These are phyloP conservation scores for Pangasianodon gigas DNA, from an alignment of 2,113 vertebrate species.

Conservation along the genomic window DNA sequence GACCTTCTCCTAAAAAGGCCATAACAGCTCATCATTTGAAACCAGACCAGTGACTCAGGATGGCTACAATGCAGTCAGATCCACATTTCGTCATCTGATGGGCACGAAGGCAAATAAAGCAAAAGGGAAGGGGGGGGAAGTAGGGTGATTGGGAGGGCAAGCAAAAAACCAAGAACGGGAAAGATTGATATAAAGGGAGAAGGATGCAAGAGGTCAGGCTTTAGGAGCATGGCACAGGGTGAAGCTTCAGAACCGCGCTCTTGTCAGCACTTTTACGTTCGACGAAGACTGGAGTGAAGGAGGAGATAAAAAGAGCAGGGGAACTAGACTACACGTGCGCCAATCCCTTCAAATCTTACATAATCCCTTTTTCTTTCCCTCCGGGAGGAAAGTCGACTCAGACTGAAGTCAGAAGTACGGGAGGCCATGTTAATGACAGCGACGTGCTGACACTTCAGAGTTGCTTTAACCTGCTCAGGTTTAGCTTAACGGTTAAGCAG, in stretches of 20 bases:
- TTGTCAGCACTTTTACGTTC: conserved; percentile 62
- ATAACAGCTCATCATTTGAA: background rate
- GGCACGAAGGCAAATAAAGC: conserved; percentile 5
- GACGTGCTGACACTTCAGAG: conserved; percentile 50
- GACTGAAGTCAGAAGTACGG: conserved; percentile 68
- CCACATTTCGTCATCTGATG: background rate
- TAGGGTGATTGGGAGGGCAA: conserved; percentile 19
- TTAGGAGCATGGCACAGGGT: conserved; percentile 17
- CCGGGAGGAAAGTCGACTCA: conserved; percentile 62
- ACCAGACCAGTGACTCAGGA: background rate
- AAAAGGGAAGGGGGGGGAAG: background rate
- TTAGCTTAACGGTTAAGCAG: background rate
- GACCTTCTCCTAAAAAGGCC: background rate
- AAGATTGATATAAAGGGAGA: conserved; percentile 3
- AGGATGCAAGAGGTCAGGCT: conserved; percentile 23
- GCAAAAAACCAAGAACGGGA: conserved; percentile 10
- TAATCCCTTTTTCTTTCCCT: conserved; percentile 76
- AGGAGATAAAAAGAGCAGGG: conserved; percentile 73
- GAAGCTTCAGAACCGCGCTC: conserved; percentile 62
- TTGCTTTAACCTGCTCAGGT: conserved; percentile 36
- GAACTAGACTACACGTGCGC: conserved; percentile 68
- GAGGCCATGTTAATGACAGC: conserved; percentile 64
- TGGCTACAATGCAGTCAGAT: background rate
- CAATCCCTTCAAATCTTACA: conserved; percentile 74
- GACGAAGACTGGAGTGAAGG: conserved; percentile 71